Base-by-base conservation (phyloP, 2,113 vertebrate genomes). In the Lates calcarifer region DNA sequence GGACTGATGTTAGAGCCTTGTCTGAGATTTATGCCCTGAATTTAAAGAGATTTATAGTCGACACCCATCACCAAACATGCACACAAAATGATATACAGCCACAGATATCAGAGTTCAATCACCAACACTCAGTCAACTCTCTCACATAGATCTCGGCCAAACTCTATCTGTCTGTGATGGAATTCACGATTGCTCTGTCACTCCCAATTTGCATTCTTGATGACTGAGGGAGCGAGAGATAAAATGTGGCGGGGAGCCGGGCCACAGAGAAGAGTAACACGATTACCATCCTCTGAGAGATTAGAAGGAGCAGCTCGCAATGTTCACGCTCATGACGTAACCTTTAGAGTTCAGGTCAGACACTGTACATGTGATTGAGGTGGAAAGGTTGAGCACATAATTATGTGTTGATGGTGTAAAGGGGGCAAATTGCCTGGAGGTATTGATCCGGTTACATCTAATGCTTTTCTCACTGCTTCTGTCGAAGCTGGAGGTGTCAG, bases 181-280 rank as follows among this genome's bases (percentile, higher is more conserved):
- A 88, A 86, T 82, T 86, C 82, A 53, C 74, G 28, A 91, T 93
- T 89, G 84, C 85, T 75, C 86, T 89, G 92, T 94, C 92, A 86
- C 87, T 93, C 90, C 67, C 73, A 89, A 87, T 93, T 92, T 92
- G 81, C 81, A 85, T 92, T 77, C 69, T 51, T 65, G 79, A 89
- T 89, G 74, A 89, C 74, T 70, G 84, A 86, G 31, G 60, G 79
- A 11, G 69, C 43, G 68, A 55, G 45, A 61, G 79, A 84, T 78
- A 75, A 82, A 88, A 79, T 29, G 72, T 55, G 53, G 49, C 56
- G 20, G 64, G 66, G 73, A 58, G 78, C 58, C 61, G 0, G 37
- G 56, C n/a, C 5, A 28, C 12, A 15, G 74, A 72, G 58, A 83
- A 56, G 12, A 66, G 83, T 68, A 68, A 75, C 79, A 35, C 33